A percentile compares a stretch with the other conserved stretches of the same genome.
Evolutionary conservation across 2,113 vertebrate genomes (phyloP).

Genomic region (Ictalurus furcatus): DNA sequence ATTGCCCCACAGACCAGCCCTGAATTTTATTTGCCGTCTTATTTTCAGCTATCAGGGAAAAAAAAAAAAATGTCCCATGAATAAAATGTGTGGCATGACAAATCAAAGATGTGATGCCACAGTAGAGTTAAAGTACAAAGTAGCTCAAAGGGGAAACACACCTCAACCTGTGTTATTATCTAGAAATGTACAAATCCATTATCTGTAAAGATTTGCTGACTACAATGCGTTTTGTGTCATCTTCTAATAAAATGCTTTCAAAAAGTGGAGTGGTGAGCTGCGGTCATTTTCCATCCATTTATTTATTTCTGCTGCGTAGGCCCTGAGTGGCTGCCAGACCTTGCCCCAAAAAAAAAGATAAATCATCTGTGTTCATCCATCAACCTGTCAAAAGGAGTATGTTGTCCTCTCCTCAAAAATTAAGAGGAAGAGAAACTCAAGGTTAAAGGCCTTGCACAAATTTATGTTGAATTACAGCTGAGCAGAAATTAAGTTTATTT

Average conservation of each 20-base stretch:
- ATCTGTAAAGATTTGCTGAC: slow-evolving; percentile 11
- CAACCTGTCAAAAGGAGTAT: slow-evolving; percentile 69
- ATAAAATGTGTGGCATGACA: slow-evolving; percentile 6
- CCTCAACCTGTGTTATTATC: background rate
- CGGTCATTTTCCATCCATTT: slow-evolving; percentile 64
- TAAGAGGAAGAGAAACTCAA: slow-evolving; percentile 54
- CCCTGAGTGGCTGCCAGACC: slow-evolving; percentile 76
- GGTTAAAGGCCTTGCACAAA: slow-evolving; percentile 73
- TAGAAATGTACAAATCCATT: background rate
- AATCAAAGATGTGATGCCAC: background rate
- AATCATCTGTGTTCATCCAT: slow-evolving; percentile 71
- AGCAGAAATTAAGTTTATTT: slow-evolving; percentile 65
- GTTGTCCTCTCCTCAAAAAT: slow-evolving; percentile 14
- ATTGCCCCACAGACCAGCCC: background rate
- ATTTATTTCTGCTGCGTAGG: slow-evolving; percentile 76
- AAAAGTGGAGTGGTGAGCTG: slow-evolving; percentile 57
- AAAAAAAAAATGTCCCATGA: background rate
- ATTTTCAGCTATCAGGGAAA: background rate
- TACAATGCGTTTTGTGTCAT: background rate
- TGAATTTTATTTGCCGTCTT: background rate
- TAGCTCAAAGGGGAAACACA: background rate
- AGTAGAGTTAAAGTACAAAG: background rate
- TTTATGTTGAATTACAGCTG: slow-evolving; percentile 68
- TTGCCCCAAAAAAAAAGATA: slow-evolving; percentile 71
- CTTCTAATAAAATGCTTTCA: slow-evolving; percentile 52